phyloP scores from a whole-genome alignment of 2,888 invertebrate genomes.

The Parasteatoda lunata region DNA sequence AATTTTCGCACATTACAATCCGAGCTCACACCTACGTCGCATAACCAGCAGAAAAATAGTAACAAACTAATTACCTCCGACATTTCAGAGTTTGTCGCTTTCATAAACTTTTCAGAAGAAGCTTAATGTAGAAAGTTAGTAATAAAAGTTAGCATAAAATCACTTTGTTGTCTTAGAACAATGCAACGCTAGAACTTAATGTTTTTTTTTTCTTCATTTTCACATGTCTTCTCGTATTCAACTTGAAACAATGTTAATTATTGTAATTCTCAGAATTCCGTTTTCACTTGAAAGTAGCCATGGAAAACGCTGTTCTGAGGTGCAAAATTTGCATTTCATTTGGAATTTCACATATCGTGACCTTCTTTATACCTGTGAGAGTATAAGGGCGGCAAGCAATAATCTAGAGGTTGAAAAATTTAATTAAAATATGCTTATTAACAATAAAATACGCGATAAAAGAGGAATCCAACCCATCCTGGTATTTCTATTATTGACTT shows the following conservation, averaged over 20 bases:
- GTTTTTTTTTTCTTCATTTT: neutral
- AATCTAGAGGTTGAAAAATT: slow-evolving; percentile 51
- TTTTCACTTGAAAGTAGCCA: neutral
- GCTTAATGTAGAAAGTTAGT: neutral
- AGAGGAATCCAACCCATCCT: slow-evolving; percentile 1
- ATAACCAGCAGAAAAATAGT: no score
- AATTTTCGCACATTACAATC: no score
- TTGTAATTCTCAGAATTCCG: slow-evolving; percentile 41
- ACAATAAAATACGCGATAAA: slow-evolving; percentile 38
- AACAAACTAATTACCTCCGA: no score
- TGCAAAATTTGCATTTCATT: slow-evolving; percentile 60
- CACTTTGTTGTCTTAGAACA: slow-evolving; percentile 16
- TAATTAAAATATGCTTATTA: slow-evolving; percentile 68
- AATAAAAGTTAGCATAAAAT: neutral
- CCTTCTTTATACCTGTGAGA: slow-evolving; percentile 12
- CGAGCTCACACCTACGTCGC: no score
- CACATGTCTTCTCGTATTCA: neutral
- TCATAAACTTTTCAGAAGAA: neutral
- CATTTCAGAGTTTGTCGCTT: neutral
- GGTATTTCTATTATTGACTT: slow-evolving; percentile 51
- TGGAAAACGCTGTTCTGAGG: neutral
- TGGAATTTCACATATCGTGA: slow-evolving; percentile 27
- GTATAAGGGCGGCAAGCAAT: slow-evolving; percentile 37
- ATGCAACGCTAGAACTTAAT: neutral
- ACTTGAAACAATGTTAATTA: slow-evolving; percentile 52